Evolutionary conservation across 2,113 vertebrate genomes (phyloP).

Genomic region (Oryzias melastigma): DNA sequence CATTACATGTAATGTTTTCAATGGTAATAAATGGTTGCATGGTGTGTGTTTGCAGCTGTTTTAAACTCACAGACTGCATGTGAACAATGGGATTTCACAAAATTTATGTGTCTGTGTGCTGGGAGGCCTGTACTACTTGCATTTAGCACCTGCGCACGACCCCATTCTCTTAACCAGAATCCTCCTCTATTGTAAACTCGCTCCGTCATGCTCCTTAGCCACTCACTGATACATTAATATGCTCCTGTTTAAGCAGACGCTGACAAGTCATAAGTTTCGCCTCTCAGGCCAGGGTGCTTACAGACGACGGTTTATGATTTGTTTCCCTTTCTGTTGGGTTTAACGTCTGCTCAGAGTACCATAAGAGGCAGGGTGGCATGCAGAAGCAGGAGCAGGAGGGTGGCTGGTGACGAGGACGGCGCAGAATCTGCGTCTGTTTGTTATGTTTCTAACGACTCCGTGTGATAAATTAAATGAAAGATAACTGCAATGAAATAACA

Average conservation of each 20-base stretch:
- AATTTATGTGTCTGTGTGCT: constrained; percentile 4
- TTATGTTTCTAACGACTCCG: constrained; percentile 54
- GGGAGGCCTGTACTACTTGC: not conserved
- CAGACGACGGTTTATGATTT: constrained; percentile 56
- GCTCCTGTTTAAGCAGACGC: constrained; percentile 55
- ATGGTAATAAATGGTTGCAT: constrained; percentile 1
- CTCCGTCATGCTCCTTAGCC: constrained; percentile 21
- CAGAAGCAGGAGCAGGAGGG: not conserved
- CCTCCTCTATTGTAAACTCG: not conserved
- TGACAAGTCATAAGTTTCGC: constrained; percentile 48
- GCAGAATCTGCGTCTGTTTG: constrained; percentile 43
- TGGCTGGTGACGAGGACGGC: constrained; percentile 29
- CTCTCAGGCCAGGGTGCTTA: constrained; percentile 32
- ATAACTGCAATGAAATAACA: constrained; percentile 18
- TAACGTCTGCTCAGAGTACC: constrained; percentile 51
- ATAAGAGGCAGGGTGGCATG: constrained; percentile 74
- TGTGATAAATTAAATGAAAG: constrained; percentile 34
- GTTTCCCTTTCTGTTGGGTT: constrained; percentile 23
- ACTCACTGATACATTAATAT: constrained; percentile 37
- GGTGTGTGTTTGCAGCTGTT: not conserved
- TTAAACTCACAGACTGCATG: not conserved
- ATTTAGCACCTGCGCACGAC: not conserved
- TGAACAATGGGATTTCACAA: not conserved
- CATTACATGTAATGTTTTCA: not conserved
- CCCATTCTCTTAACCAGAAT: not conserved